Evolutionary conservation across 35 echinoderm and acorn worm species (phyloP).

Genomic region (Stichopus chloronotus): DNA sequence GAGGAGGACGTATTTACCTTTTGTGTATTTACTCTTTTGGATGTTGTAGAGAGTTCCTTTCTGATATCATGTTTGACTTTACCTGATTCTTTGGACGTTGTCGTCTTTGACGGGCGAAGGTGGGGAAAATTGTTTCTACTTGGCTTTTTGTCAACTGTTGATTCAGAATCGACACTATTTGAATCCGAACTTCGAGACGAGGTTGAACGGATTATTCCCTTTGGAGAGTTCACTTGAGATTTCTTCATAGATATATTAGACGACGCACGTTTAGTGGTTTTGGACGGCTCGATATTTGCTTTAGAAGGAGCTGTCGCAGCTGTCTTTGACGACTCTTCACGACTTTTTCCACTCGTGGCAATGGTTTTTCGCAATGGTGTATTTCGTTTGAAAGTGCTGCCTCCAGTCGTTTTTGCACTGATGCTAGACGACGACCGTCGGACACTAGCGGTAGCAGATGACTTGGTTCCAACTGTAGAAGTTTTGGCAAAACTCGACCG

Average conservation of each 20-base stretch:
- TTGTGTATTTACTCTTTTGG: neutral
- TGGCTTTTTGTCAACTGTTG: neutral
- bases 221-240: neutral
- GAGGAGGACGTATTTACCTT: neutral
- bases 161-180: constrained; percentile 9
- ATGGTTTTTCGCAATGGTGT: constrained; percentile 39
- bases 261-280: neutral
- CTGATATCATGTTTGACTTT: neutral
- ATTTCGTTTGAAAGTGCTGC: constrained; percentile 7
- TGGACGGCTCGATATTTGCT: neutral
- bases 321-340: neutral
- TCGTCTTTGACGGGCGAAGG: neutral
- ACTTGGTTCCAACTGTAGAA: neutral
- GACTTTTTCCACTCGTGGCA: constrained; percentile 16
- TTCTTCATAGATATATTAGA: neutral
- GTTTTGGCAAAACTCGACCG: neutral
- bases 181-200: constrained; percentile 18
- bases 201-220: neutral
- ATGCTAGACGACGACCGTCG: constrained; percentile 11
- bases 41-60: neutral
- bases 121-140: neutral
- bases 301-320: neutral
- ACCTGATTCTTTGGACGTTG: neutral
- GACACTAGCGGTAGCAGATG: neutral
- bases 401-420: constrained; percentile 16